phyloP scores from a whole-genome alignment of 2,113 vertebrate genomes.

The Mesembrinibis cayennensis region DNA sequence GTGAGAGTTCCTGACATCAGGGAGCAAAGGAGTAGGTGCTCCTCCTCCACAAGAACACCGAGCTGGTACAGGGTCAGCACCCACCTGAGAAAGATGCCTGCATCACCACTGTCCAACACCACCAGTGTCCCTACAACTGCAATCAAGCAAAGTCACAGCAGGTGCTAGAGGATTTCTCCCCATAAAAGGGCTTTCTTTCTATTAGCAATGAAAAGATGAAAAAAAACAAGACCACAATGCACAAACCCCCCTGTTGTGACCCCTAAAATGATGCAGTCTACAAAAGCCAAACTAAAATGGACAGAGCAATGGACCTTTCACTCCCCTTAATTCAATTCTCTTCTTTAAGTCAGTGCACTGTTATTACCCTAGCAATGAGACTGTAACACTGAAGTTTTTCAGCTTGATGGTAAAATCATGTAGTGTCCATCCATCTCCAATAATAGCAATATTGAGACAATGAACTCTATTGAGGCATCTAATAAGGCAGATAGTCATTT shows the following conservation, averaged over 20 bases:
- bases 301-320: slow-evolving; percentile 50
- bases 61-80: not conserved
- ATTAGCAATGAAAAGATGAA: slow-evolving; percentile 22
- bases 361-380: slow-evolving; percentile 64
- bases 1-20: not conserved
- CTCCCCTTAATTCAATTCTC: slow-evolving; percentile 64
- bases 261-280: slow-evolving; percentile 42
- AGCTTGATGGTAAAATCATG: slow-evolving; percentile 76
- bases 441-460: slow-evolving; percentile 81
- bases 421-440: slow-evolving; percentile 77
- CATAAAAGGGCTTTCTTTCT: not conserved
- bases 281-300: slow-evolving; percentile 47
- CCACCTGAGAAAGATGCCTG: not conserved
- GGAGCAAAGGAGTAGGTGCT: not conserved
- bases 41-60: not conserved
- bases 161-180: not conserved
- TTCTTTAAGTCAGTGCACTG: slow-evolving; percentile 71
- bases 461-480: slow-evolving; percentile 73
- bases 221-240: not conserved
- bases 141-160: not conserved
- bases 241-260: slow-evolving; percentile 32
- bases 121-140: rapidly evolving
- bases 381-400: slow-evolving; percentile 76
- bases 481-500: slow-evolving; percentile 78
- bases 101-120: rapidly evolving